Evolutionary conservation across 1,140 invertebrate genomes (phyloP).

Genomic region (Zaprionus gabonicus): DNA sequence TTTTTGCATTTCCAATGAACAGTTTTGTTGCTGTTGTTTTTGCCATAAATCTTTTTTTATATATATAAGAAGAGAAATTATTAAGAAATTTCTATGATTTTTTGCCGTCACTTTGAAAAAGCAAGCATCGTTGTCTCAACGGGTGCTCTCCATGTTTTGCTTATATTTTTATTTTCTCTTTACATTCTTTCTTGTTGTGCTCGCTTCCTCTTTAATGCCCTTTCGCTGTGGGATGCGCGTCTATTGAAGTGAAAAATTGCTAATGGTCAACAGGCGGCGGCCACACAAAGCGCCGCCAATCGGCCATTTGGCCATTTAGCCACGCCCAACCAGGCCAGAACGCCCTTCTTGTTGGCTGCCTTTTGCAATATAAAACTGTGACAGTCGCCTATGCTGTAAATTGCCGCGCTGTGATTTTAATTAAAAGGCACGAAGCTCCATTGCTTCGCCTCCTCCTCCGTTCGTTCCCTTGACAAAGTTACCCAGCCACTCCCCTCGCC

Average conservation of each 20-base stretch:
- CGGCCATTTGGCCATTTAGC: constrained; percentile 13
- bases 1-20: neutral
- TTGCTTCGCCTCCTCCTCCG: neutral
- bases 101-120: too few species aligned
- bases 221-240: constrained; percentile 52
- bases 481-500: constrained; percentile 17
- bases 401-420: constrained; percentile 74
- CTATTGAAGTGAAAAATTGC: constrained; percentile 76
- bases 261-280: constrained; percentile 61
- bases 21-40: neutral
- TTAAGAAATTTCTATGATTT: too few species aligned
- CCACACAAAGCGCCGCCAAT: constrained; percentile 38
- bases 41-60: too few species aligned
- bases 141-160: neutral
- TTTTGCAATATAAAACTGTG: constrained; percentile 39
- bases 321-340: too few species aligned
- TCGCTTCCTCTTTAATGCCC: constrained; percentile 20
- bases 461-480: neutral
- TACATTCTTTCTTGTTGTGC: constrained; percentile 4
- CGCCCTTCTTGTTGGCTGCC: neutral
- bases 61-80: too few species aligned
- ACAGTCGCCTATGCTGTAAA: constrained; percentile 58
- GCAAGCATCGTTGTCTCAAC: neutral
- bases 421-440: constrained; percentile 57
- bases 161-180: neutral